Conservation (phyloP, 2,113 vertebrate species). For the Megalops atlanticus region DNA sequence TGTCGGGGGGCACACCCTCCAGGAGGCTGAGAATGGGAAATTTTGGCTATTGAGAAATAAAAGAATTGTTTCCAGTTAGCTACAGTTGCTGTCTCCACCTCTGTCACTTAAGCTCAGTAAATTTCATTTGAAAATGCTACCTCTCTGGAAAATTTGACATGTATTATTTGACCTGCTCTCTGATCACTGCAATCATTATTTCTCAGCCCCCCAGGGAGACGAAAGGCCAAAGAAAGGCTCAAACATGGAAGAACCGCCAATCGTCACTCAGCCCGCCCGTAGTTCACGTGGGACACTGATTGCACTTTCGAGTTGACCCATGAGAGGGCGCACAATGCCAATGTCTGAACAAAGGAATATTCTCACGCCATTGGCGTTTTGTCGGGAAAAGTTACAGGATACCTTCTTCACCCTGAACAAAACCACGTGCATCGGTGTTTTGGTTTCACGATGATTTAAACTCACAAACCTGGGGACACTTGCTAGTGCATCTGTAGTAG, state of each 20-base stretch:
- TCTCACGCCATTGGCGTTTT: neutral
- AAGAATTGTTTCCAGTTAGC: slow-evolving; percentile 3
- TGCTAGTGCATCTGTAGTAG: neutral
- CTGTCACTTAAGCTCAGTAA: neutral
- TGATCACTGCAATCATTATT: too few species aligned
- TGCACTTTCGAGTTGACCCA: neutral
- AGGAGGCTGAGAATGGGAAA: slow-evolving; percentile 56
- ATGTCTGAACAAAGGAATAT: slow-evolving; percentile 5
- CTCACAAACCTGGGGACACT: neutral
- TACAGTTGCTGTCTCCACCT: neutral
- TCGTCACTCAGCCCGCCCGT: neutral
- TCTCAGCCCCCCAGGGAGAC: too few species aligned
- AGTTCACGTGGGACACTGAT: neutral
- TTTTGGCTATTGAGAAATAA: neutral
- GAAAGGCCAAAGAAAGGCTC: too few species aligned
- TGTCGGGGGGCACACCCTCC: slow-evolving; percentile 63
- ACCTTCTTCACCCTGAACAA: neutral
- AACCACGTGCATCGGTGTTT: neutral
- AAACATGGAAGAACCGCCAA: neutral
- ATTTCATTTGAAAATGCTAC: neutral
- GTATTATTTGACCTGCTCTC: too few species aligned
- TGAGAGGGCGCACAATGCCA: slow-evolving; percentile 3
- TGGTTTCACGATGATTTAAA: neutral
- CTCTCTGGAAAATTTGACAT: too few species aligned
- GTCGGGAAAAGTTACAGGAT: neutral